Evolutionary conservation across 1,140 invertebrate species (phyloP).

Genomic region (Drosophila sproati): DNA sequence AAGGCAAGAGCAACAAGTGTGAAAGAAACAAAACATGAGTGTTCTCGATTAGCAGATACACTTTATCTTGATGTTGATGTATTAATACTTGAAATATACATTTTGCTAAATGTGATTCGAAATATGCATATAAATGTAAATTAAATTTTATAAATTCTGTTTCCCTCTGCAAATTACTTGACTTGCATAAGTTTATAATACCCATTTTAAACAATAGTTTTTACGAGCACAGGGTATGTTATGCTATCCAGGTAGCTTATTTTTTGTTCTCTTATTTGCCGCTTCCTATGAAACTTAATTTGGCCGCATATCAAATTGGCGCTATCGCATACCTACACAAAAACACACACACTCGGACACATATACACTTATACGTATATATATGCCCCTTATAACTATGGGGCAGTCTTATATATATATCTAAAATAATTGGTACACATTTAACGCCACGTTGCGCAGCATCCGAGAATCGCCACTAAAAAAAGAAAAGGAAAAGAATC

Average conservation of each 20-base stretch:
- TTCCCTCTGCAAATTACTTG: too few species aligned
- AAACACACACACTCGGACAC: conserved; percentile 34
- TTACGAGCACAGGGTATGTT: not conserved
- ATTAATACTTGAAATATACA: too few species aligned
- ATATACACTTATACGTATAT: conserved; percentile 4
- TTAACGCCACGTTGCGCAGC: conserved; percentile 53
- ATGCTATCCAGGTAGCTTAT: conserved; percentile 37
- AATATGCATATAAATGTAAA: too few species aligned
- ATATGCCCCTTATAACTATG: conserved; percentile 68
- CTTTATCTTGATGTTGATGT: too few species aligned
- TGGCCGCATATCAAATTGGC: conserved; percentile 79
- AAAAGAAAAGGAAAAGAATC: conserved; percentile 38
- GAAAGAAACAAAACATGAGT: conserved; percentile 11
- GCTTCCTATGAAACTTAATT: conserved; percentile 81
- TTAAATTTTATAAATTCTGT: too few species aligned
- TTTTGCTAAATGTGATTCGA: too few species aligned
- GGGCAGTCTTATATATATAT: conserved; percentile 38
- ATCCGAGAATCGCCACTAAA: conserved; percentile 7
- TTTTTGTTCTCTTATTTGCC: conserved; percentile 29
- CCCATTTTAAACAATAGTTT: not conserved
- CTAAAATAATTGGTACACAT: conserved; percentile 56
- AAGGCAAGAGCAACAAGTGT: not conserved
- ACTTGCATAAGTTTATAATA: not conserved
- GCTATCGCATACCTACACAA: conserved; percentile 75
- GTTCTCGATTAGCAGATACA: too few species aligned